Base-by-base conservation (phyloP, 2,113 vertebrate species). In the Nestor notabilis region DNA sequence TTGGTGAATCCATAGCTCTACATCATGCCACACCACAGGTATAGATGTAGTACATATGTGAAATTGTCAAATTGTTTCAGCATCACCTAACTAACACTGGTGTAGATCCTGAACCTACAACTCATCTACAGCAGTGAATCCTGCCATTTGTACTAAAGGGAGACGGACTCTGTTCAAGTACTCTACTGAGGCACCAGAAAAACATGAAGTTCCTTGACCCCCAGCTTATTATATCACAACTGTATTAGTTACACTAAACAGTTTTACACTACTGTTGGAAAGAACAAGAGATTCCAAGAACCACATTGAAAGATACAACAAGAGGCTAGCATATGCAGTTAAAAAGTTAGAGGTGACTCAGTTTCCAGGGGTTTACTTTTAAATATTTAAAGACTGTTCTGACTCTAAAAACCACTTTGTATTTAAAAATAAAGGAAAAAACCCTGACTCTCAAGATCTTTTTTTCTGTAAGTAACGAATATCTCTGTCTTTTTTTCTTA, bases 151-250 rank as follows among this genome's bases (percentile, higher is more conserved):
- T 49, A 25, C 33, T 71, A 28, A 53, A 52, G 5, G 17, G 7
- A 64, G 25, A 1, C 47, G 71, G 89, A 70, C 18, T 74, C 15
- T 37, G 6, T 43, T 70, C 25, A 74, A 53, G 31, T 4, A 53
- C 56, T 85, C 44, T 23, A 52, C 0, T 0, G 0, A 3, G 5
- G 1, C 18, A 35, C 7, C 5, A 43, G 76, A 70, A 61, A 8
- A 44, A 9, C 10, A 10, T 4, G 17, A 64, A 81, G 43, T 60
- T 66, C 19, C 16, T 63, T 82, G 21, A 49, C 17, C 2, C 2
- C 1, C 46, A 64, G 17, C 28, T 90, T 27, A 28, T 85, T 56
- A 13, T 13, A 41, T 10, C 1, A 0, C 5, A 50, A 66, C 10
- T 3, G 3, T 41, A 24, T 50, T 18, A 44, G 13, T 46, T 46